These are phyloP conservation scores for Matsumyia berberina DNA, from an alignment of 2,888 invertebrate genomes.

Conservation along the genomic window DNA sequence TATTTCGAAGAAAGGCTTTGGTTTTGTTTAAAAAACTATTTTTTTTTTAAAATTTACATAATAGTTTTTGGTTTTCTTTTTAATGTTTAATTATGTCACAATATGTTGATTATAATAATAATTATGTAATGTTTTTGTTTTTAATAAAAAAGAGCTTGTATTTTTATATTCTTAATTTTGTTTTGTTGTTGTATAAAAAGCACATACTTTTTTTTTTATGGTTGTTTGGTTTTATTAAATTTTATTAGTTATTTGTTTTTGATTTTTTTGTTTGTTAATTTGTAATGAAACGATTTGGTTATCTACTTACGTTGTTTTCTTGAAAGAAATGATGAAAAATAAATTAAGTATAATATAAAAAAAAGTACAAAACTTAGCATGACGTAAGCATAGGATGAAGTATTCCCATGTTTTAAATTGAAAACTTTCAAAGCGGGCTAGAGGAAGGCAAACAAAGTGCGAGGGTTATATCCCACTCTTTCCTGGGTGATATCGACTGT, in stretches of 20 bases:
- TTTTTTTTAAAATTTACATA: conserved; percentile 51
- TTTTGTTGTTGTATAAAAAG: conserved; percentile 42
- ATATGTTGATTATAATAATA: conserved; percentile 38
- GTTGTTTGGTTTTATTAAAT: conserved; percentile 11
- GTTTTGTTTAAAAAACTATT: conserved; percentile 48
- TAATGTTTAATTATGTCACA: conserved; percentile 55
- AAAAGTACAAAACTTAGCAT: conserved; percentile 10
- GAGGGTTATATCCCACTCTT: no score
- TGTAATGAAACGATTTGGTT: conserved; percentile 24
- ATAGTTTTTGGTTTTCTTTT: conserved; percentile 38
- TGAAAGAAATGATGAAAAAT: neutral
- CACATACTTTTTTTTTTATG: conserved; percentile 39
- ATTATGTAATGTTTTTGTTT: conserved; percentile 1
- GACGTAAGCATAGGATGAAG: no score
- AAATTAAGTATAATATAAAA: neutral
- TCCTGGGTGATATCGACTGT: no score
- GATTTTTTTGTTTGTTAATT: conserved; percentile 40
- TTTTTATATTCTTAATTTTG: neutral
- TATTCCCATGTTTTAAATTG: no score
- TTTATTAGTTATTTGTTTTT: conserved; percentile 26
- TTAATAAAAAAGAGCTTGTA: conserved; percentile 27
- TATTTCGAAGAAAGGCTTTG: conserved; percentile 74
- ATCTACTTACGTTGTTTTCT: conserved; percentile 27
- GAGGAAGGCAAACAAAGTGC: no score
- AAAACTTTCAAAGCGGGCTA: no score